Evolutionary conservation across 2,888 invertebrate species (phyloP).

Genomic region (Lamellibrachia satsuma): DNA sequence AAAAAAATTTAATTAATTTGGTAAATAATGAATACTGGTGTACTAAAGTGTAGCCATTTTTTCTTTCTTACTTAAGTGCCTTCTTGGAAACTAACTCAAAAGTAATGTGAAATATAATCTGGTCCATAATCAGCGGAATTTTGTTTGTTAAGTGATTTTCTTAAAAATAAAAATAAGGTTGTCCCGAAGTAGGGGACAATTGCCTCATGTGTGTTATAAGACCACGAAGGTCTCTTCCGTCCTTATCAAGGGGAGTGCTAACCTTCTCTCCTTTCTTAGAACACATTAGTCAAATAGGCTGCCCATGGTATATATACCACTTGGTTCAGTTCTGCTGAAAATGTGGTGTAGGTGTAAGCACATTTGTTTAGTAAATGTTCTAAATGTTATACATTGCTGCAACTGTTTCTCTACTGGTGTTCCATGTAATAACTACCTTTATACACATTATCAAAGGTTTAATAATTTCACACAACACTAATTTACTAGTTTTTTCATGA

Average conservation of each 20-base stretch:
- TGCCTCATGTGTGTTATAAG: constrained; percentile 57
- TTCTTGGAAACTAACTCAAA: too few species aligned
- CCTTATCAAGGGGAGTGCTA: constrained; percentile 88
- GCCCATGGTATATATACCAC: constrained; percentile 14
- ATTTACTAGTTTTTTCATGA: neutral
- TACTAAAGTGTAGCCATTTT: too few species aligned
- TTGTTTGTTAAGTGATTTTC: neutral
- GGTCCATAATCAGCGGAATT: neutral
- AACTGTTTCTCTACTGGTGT: neutral
- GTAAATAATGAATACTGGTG: too few species aligned
- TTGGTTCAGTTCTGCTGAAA: neutral
- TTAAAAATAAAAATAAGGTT: constrained; percentile 33
- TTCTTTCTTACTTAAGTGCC: too few species aligned
- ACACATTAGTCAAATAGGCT: constrained; percentile 72
- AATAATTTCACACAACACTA: neutral
- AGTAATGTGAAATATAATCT: neutral
- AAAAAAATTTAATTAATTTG: too few species aligned
- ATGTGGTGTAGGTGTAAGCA: neutral
- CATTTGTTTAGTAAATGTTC: neutral
- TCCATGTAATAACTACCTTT: neutral
- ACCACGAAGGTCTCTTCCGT: constrained; percentile 72
- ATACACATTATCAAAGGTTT: neutral
- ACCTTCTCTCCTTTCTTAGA: constrained; percentile 95
- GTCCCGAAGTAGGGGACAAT: constrained; percentile 48
- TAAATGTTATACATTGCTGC: neutral